phyloP scores from a whole-genome alignment of 1,140 invertebrate genomes.

The Microplitis demolitor region DNA sequence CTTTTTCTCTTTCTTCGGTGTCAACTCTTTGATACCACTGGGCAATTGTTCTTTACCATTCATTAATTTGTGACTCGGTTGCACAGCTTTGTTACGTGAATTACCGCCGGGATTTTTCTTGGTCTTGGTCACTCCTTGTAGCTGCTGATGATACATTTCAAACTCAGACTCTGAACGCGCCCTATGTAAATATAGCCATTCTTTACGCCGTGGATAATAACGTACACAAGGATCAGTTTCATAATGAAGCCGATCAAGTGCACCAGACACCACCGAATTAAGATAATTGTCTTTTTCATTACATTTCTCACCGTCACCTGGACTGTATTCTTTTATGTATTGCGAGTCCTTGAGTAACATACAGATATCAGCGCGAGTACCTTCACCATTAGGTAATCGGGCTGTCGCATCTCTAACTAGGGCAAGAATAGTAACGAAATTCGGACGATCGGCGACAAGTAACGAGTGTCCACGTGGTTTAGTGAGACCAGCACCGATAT shows the following conservation, averaged over 20 bases:
- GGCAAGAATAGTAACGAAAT: slow-evolving; percentile 89
- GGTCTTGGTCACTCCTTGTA: slow-evolving; percentile 66
- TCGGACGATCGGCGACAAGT: slow-evolving; percentile 81
- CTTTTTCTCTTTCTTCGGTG: slow-evolving; percentile 55
- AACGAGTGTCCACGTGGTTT: slow-evolving; percentile 84
- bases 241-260: slow-evolving; percentile 85
- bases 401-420: slow-evolving; percentile 92
- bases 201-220: slow-evolving; percentile 85
- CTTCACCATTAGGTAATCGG: slow-evolving; percentile 90
- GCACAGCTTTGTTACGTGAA: slow-evolving; percentile 52
- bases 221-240: slow-evolving; percentile 89
- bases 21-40: slow-evolving; percentile 50
- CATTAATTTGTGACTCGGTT: slow-evolving; percentile 42
- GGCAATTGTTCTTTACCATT: slow-evolving; percentile 55
- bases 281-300: slow-evolving; percentile 62
- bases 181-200: slow-evolving; percentile 89
- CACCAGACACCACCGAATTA: slow-evolving; percentile 86
- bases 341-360: slow-evolving; percentile 84
- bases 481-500: slow-evolving; percentile 61
- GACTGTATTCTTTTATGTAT: slow-evolving; percentile 75
- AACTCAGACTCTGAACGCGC: slow-evolving; percentile 64
- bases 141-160: slow-evolving; percentile 67
- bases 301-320: slow-evolving; percentile 60
- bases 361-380: slow-evolving; percentile 88
- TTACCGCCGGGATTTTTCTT: slow-evolving; percentile 59